These are phyloP conservation scores for Ptychadena robeensis DNA, from an alignment of 2,797 vertebrate species.

Conservation along the genomic window DNA sequence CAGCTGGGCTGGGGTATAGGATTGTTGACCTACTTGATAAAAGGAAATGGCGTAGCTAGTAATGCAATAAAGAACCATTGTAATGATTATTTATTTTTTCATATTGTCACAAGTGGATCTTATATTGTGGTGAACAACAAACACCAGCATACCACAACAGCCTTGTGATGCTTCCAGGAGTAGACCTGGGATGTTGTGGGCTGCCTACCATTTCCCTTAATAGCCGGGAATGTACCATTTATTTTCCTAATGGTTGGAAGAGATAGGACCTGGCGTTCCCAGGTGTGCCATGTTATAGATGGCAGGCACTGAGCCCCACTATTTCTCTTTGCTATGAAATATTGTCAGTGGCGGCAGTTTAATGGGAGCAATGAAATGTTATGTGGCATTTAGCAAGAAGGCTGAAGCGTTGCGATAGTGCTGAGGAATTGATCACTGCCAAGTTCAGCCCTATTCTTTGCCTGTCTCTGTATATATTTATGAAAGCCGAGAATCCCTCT, in stretches of 20 bases:
- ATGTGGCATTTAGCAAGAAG: constrained; percentile 50
- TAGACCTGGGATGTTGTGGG: neutral
- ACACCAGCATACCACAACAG: neutral
- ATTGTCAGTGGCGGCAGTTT: constrained; percentile 42
- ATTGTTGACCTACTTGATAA: too few relatives aligned
- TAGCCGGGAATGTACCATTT: neutral
- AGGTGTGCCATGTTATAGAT: constrained; percentile 13
- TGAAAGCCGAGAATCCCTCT: constrained; percentile 6
- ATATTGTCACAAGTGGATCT: neutral
- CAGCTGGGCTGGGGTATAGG: too few relatives aligned
- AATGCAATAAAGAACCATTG: too few relatives aligned
- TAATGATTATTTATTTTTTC: neutral
- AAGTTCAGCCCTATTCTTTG: constrained; percentile 10
- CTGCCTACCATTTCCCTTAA: neutral
- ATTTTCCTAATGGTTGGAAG: constrained; percentile 10
- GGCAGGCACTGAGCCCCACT: neutral
- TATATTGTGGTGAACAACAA: neutral
- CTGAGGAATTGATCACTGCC: constrained; percentile 42
- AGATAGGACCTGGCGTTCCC: constrained; percentile 1
- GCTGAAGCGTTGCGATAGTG: constrained; percentile 26
- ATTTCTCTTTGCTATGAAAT: constrained; percentile 35
- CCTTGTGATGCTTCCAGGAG: neutral
- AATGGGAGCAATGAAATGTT: constrained; percentile 51
- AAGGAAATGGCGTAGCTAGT: too few relatives aligned
- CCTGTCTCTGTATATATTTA: constrained; percentile 39